Evolutionary conservation across 2,113 vertebrate species (phyloP).

Genomic region (Rallus limicola): DNA sequence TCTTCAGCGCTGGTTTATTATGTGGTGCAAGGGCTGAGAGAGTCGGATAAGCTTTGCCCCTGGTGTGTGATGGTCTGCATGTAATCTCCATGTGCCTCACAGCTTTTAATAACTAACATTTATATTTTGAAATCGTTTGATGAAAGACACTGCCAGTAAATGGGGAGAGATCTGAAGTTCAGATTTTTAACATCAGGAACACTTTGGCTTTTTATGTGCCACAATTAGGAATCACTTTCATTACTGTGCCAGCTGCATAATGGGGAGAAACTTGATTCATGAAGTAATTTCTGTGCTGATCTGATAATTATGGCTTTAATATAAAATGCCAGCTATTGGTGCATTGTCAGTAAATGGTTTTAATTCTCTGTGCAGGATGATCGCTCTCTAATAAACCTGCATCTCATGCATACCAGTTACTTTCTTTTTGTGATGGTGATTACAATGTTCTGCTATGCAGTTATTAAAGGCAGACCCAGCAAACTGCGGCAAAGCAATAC

Average conservation of each 20-base stretch:
- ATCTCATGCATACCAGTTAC: slow-evolving; percentile 99
- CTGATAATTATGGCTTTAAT: slow-evolving; percentile 1
- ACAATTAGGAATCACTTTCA: not conserved
- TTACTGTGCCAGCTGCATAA: not conserved
- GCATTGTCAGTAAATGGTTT: not conserved
- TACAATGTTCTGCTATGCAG: slow-evolving; percentile 99
- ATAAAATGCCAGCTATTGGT: not conserved
- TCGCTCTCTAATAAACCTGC: slow-evolving; percentile 97
- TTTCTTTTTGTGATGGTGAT: slow-evolving; percentile 99
- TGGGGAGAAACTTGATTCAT: not conserved
- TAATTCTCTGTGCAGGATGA: slow-evolving; percentile 85
- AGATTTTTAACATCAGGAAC: not conserved
- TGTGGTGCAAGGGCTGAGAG: not conserved
- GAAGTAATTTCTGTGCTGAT: not conserved
- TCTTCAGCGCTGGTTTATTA: not conserved
- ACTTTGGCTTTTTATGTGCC: not conserved
- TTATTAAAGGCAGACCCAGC: slow-evolving; percentile 95
- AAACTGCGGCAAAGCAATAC: slow-evolving; percentile 90
- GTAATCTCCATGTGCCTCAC: not conserved
- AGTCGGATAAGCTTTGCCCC: not conserved
- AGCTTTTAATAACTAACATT: not conserved
- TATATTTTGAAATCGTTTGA: not conserved
- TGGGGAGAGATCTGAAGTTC: not conserved
- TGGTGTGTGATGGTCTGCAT: not conserved
- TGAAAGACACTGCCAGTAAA: not conserved